A percentile compares a stretch with the other conserved stretches of the same genome.
Conservation (phyloP, 2,888 invertebrate genomes). For the Vanessa cardui region DNA sequence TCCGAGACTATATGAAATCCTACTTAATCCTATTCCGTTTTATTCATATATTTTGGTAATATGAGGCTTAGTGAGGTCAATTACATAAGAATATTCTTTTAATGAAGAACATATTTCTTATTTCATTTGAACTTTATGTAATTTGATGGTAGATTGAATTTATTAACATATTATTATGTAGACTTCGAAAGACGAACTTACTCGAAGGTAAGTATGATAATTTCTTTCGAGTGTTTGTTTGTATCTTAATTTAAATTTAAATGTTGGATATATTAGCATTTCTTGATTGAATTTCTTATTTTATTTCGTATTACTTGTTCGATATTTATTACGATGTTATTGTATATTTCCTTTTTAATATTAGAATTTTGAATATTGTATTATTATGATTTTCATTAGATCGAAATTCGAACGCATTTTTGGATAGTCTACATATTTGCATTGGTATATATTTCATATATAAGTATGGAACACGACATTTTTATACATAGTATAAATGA, state of each 20-base stretch:
- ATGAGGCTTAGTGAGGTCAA: not conserved
- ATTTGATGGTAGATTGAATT: no score
- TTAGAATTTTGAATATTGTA: no score
- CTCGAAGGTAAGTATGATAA: not conserved
- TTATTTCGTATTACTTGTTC: slow-evolving; percentile 36
- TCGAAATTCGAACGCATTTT: no score
- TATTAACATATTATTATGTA: no score
- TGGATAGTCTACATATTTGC: no score
- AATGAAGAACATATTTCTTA: not conserved
- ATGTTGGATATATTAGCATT: slow-evolving; percentile 47
- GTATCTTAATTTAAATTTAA: slow-evolving; percentile 47
- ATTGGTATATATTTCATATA: no score
- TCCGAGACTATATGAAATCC: slow-evolving; percentile 42
- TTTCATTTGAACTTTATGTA: not conserved
- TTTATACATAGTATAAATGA: no score
- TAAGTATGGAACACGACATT: no score
- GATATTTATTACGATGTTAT: slow-evolving; percentile 11
- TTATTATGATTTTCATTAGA: no score
- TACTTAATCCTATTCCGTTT: slow-evolving; percentile 29
- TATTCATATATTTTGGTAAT: slow-evolving; percentile 2
- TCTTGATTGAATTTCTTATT: slow-evolving; percentile 41
- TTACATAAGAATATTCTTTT: not conserved
- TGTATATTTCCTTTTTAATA: no score
- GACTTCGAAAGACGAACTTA: no score
- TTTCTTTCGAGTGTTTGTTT: slow-evolving; percentile 11